Evolutionary conservation across 2,888 invertebrate genomes (phyloP), one percentile per base, ranked within the genome.

Genomic region (Mythimna loreyi): DNA sequence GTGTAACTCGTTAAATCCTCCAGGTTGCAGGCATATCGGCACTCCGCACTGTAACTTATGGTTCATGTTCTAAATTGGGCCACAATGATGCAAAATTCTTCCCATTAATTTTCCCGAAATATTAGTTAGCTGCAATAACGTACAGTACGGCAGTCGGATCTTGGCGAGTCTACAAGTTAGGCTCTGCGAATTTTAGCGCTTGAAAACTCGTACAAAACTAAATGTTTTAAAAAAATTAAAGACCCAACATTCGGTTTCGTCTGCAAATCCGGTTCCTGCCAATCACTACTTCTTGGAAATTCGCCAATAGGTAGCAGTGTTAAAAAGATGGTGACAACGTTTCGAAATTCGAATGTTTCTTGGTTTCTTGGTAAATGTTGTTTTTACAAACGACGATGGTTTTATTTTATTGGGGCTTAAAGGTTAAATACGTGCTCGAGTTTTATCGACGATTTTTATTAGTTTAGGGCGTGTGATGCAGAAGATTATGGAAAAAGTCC

Each of bases 291-390:
- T 72, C 49, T 72, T 67, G 45, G 57, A 60, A 57, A 45, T 36
- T 19, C 11, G 67, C 56, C 77, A 72, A 57, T 11, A 45, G 30
- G 43, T 49, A 36, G 64, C 65, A 30, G 28, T 40, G 43, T 58
- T 53, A 23, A 43, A 65, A 55, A 65, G 16, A 16, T 62, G 21
- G 19, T 30, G 47, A 55, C 8, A 36, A 4, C n/a, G 11, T 21
- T 11, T 21, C 53, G 16, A 58, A 61, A 59, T 72, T 36, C 28
- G 2, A 47, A 25, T 45, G 2, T 47, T 67, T 50, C 25, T 58
- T 47, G 16, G 2, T 47, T 67, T 50, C 25, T 58, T 47, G 16
- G 43, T 25, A 21, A 57, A 49, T 23, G 21, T 21, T 21, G n/a
- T 28, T n/a, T 61, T 52, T 25, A 21, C 23, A 13, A 5, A 23